Base-by-base conservation (phyloP, 2,888 invertebrate species). In the Eristalis intricaria region DNA sequence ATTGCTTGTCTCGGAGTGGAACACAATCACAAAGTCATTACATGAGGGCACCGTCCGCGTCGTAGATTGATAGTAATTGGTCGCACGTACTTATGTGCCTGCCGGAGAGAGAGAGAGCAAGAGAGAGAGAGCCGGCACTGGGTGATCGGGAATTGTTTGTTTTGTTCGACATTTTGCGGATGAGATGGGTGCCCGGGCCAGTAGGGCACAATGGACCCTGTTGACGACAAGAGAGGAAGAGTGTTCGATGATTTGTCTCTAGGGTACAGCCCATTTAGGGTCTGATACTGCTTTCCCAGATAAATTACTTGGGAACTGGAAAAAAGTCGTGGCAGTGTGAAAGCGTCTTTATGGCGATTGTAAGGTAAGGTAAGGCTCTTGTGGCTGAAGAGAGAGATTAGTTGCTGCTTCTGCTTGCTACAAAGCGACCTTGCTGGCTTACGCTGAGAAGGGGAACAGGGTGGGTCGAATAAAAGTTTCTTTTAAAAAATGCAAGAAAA, bases 1-100 rank as follows among this genome's bases (percentile, higher is more conserved):
- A 82, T 86, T 82, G 77, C 82, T 78, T 74, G 82, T 70, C 73
- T 74, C 43, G 65, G 58, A 66, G 77, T 73, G 77, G 50, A 82
- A 82, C 78, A 78, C 78, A 74, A 82, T 78, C 73, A 85, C 77
- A 77, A 77, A 81, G 69, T 81, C 81, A 77, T 77, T 58, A 80
- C 26, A 60, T 80, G 71, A 43, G 80, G 80, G 84, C 68, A 35
- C 43, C 56, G 3, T 26, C n/a, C n/a, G n/a, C 26, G 32, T 50
- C n/a, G 23, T 61, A 61, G 73, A 85, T 80, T 76, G 80, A 85
- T 66, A 22, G 66, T 80, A 85, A 85, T 85, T 76, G 66, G 80
- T 68, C 76, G 58, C 61, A 75, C 66, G 69, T 70, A 70, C 32
- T 1, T 32, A 8, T 64, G 22, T 60, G 56, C 29, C 11, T 15